Evolutionary conservation across 2,888 invertebrate genomes (phyloP).

Genomic region (Hirtodrosophila cameraria): DNA sequence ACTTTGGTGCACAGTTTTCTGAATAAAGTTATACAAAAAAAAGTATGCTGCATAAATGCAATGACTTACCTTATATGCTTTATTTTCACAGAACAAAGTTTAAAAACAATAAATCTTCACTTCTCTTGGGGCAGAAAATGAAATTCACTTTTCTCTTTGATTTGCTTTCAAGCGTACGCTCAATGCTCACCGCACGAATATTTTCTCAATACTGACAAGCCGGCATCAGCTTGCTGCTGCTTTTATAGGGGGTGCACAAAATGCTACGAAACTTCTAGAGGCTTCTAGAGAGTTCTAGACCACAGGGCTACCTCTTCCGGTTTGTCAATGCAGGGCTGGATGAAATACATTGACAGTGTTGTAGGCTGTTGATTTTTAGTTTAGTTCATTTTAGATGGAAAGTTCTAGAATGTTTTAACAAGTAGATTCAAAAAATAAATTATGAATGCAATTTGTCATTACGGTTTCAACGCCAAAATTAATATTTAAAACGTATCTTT

Average conservation of each 20-base stretch:
- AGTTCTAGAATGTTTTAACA: conserved; percentile 21
- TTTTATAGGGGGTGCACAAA: conserved; percentile 69
- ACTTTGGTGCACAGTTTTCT: neutral
- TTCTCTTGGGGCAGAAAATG: conserved; percentile 56
- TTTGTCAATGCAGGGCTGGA: conserved; percentile 36
- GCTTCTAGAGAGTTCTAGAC: conserved; percentile 78
- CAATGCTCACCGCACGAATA: conserved; percentile 56
- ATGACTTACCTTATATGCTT: conserved; percentile 69
- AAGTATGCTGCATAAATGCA: no score
- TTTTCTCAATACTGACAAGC: conserved; percentile 74
- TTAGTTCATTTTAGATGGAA: conserved; percentile 5
- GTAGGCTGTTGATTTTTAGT: neutral
- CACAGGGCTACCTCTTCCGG: conserved; percentile 67
- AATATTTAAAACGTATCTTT: no score
- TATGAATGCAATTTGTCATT: no score
- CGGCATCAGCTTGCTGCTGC: conserved; percentile 39
- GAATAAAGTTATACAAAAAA: neutral
- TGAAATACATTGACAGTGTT: conserved; percentile 21
- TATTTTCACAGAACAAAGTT: conserved; percentile 57
- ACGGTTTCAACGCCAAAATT: no score
- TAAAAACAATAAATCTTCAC: conserved; percentile 51
- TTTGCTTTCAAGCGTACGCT: conserved; percentile 29
- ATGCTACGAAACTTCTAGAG: conserved; percentile 64
- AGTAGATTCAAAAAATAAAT: neutral
- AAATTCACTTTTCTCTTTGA: conserved; percentile 47